Percentiles rank a stretch among this genome's conserved stretches.
phyloP scores from a whole-genome alignment of 2,797 vertebrate genomes.

The Moxostoma hubbsi region DNA sequence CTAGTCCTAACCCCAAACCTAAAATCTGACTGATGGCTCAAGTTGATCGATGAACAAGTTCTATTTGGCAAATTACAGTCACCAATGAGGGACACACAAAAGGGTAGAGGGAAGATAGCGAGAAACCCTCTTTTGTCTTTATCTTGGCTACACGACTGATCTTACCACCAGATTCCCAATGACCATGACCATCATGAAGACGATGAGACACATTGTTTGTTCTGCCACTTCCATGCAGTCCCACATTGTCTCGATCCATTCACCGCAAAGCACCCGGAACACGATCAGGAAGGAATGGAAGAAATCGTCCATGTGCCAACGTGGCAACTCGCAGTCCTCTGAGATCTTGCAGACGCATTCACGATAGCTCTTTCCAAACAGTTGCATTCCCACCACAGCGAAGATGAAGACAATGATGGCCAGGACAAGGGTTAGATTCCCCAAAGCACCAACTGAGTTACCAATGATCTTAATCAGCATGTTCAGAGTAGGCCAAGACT shows the following conservation, averaged over 20 bases:
- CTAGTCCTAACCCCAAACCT: too few species aligned
- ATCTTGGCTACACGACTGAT: conserved; percentile 23
- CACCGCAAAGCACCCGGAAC: conserved; percentile 93
- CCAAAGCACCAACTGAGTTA: conserved; percentile 94
- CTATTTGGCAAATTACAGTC: too few species aligned
- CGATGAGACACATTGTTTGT: conserved; percentile 89
- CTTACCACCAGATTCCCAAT: conserved; percentile 98
- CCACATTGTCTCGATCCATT: conserved; percentile 99
- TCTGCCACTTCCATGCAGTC: conserved; percentile 95
- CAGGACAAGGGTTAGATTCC: conserved; percentile 93
- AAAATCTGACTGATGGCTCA: too few species aligned
- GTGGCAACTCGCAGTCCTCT: conserved; percentile 81
- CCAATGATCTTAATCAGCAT: conserved; percentile 99
- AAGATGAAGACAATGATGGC: conserved; percentile 99
- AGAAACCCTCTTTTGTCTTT: background rate
- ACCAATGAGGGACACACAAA: too few species aligned
- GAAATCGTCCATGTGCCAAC: conserved; percentile 98
- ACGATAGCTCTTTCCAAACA: conserved; percentile 96
- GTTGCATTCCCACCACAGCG: conserved; percentile 97
- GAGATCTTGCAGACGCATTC: conserved; percentile 93
- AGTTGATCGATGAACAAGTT: too few species aligned
- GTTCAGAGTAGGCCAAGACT: conserved; percentile 97
- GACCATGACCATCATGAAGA: conserved; percentile 99
- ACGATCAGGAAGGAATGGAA: conserved; percentile 98
- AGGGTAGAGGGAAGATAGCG: too few species aligned